Evolutionary conservation across 2,888 invertebrate genomes (phyloP).

Genomic region (Frankliniella intonsa): DNA sequence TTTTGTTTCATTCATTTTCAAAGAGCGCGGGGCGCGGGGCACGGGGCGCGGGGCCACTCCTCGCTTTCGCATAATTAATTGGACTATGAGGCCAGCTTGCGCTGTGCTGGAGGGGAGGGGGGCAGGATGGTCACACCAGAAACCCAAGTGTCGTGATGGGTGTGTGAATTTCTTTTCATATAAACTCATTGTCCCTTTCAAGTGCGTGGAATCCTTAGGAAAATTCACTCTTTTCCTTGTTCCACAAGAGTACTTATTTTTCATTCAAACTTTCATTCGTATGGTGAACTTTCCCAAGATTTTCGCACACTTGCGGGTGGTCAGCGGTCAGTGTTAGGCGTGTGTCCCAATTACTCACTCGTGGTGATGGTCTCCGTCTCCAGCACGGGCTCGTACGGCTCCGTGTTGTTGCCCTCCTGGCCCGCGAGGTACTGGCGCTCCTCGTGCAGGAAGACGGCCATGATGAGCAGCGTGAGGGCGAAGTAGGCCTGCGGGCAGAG

Average conservation of each 20-base stretch:
- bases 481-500: constrained; percentile 61
- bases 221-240: background rate
- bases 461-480: constrained; percentile 57
- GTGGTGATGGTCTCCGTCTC: constrained; percentile 55
- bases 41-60: too few relatives aligned
- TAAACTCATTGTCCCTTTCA: too few relatives aligned
- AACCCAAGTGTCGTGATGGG: too few relatives aligned
- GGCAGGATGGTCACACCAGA: too few relatives aligned
- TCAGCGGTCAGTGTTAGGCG: too few relatives aligned
- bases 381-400: constrained; percentile 55
- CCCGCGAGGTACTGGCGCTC: constrained; percentile 63
- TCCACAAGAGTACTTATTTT: background rate
- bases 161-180: too few relatives aligned
- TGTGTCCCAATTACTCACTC: constrained; percentile 46
- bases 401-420: constrained; percentile 46
- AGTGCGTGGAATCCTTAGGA: too few relatives aligned
- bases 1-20: too few relatives aligned
- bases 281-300: background rate
- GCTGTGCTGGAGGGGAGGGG: too few relatives aligned
- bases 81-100: too few relatives aligned
- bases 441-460: constrained; percentile 60
- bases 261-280: background rate
- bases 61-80: too few relatives aligned
- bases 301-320: background rate
- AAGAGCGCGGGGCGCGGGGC: too few relatives aligned